phyloP scores from a whole-genome alignment of 2,797 vertebrate species.

The Picus viridis region DNA sequence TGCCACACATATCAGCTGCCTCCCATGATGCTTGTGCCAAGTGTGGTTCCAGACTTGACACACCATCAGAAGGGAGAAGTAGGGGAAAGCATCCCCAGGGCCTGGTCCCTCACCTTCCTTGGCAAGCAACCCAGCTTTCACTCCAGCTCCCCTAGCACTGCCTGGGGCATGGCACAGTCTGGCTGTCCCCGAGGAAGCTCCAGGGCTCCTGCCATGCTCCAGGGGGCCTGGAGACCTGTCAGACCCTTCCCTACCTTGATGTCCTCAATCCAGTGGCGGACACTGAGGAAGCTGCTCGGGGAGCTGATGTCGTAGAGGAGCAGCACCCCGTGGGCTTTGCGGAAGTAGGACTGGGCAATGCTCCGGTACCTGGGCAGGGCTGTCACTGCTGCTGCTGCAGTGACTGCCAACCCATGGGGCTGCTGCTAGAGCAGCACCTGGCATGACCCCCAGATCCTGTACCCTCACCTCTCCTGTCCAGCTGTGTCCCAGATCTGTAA shows the following conservation, averaged over 20 bases:
- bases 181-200: too few relatives aligned
- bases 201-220: background rate
- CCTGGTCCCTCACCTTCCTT: constrained; percentile 19
- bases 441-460: too few relatives aligned
- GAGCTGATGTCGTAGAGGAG: constrained; percentile 82
- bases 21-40: accelerated
- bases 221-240: accelerated
- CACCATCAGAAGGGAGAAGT: accelerated
- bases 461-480: constrained; percentile 79
- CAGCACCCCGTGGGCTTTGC: constrained; percentile 80
- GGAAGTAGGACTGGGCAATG: constrained; percentile 82
- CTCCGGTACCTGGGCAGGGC: constrained; percentile 75
- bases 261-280: constrained; percentile 81
- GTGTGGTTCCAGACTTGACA: accelerated
- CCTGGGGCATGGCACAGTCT: too few relatives aligned
- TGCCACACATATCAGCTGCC: accelerated
- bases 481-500: constrained; percentile 86
- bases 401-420: background rate
- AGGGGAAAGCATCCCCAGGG: background rate
- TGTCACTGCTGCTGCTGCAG: accelerated
- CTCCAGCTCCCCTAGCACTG: background rate
- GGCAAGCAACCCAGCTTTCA: accelerated
- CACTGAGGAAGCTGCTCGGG: constrained; percentile 81
- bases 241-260: constrained; percentile 73
- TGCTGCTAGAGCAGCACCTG: background rate